Evolutionary conservation across 2,113 vertebrate species (phyloP), one percentile per base, ranked within the genome.

Genomic region (Sturnus vulgaris): DNA sequence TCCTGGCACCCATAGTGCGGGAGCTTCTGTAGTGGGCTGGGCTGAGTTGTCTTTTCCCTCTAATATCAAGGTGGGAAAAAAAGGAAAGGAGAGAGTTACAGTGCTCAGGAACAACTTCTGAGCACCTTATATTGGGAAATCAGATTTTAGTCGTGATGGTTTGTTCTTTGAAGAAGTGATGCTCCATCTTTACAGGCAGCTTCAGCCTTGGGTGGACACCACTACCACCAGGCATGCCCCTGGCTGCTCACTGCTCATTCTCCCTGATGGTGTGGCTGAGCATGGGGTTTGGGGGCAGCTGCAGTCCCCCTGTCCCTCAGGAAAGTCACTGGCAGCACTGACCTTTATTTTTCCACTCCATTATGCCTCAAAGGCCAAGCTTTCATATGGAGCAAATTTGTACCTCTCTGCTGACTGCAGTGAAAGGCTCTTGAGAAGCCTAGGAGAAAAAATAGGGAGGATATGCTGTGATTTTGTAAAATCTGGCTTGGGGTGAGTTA

Each of bases 131-230:
- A 4, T 11, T 5, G 7, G 39, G 31, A 84, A 91, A 78, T 24
- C 0, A 0, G 10, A 42, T 59, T 83, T n/a, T 8, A 63, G 4
- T 8, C 1, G 0, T 25, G n/a, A 33, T 55, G 25, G 3, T 46
- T 82, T 80, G 4, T 31, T 59, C 59, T 92, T 25, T 23, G 11
- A 55, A 84, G 37, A 57, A 66, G 16, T 2, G 7, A 15, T 46
- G 15, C 11, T 64, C 23, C 2, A 2, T 76, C n/a, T 52, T 59
- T 2, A 6, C 13, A 55, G 27, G 22, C 20, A 66, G 18, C 31
- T 90, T 50, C 46, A 78, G 53, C 15, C 33, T 40, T 2, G 1
- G 31, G 44, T 11, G 20, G 61, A 35, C 18, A 3, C 11, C 15
- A 19, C 28, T 11, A 37, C 17, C 20, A 14, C 8, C 31, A 61